Base-by-base conservation (phyloP, 1,140 invertebrate species). In the Euura saliciscinereae region DNA sequence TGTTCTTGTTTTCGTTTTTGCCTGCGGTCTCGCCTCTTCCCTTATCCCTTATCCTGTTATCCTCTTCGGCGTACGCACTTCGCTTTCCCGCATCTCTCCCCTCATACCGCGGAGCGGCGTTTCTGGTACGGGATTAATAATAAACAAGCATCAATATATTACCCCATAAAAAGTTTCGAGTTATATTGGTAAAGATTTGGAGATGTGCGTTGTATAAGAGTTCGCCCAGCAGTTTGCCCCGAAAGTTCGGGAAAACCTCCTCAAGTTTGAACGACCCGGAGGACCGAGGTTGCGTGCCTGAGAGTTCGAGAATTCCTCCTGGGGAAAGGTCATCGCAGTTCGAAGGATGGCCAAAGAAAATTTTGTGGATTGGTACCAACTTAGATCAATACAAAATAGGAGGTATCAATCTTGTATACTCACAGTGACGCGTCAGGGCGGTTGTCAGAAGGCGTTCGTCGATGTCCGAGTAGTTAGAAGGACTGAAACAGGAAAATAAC, bases 391-490 rank as follows among this genome's bases (percentile, higher is more conserved):
- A 28, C 28, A 28, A 28, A 28, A 28, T 28, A 28, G 28, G 28
- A 28, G 28, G 28, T 28, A 28, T 28, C 28, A 28, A 28, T 28
- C 28, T 28, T 28, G 28, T 28, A 28, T 44, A 84, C 82, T 84
- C 77, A 84, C 82, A 83, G 68, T 84, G 81, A 78, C 76, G 78
- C 71, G 81, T 83, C 80, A 83, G 78, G 75, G 77, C 79, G 71
- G 82, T 82, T 69, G 82, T 84, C 78, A 84, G 79, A 78, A 81
- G 78, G 45, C 81, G 79, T 69, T 81, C 78, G 66, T 78, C 80
- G 67, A 70, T 51, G 65, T 81, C 78, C 75, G 73, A 74, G 75
- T 79, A 75, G 13, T 80, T 78, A 43, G 68, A 45, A 44, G 73
- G 73, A 75, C 82, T 84, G 80, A 59, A 84, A 83, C 45, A 59